Evolutionary conservation across 23 tunicate species (phyloP), one percentile per base, ranked within the genome.

Genomic region (Styela clava): DNA sequence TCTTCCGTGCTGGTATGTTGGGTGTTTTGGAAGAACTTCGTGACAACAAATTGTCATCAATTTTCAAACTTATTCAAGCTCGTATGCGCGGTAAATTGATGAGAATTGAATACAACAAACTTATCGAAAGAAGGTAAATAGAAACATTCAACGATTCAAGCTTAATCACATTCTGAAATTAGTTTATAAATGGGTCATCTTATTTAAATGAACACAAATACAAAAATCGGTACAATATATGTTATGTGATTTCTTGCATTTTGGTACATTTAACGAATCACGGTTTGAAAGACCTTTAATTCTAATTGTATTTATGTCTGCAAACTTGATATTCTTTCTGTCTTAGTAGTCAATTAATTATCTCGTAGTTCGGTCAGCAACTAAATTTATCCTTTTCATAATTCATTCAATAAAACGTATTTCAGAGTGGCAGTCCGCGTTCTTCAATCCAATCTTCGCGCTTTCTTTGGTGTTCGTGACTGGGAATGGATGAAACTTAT

Each of bases 1-100:
- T 96, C 88, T 96, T 96, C 90, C 85, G 91, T 20, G 99, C 99
- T 64, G 99, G 99, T 72, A 82, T 96, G 87, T 69, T 96, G 34
- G 99, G 95, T 74, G 84, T 44, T 36, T 85, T 96, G 1, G 99
- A 96, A 85, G 99, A 96, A 64, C 74, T 87, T 71, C 94, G 99
- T 29, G 99, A 96, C 83, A 81, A 87, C 86, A 87, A 85, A 74
- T 56, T 96, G 34, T 79, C 99, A 21, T 69, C 87, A 2, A 87
- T 91, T 77, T 85, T 96, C 74, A 87, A 82, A 35, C 70, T 82
- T 1, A 82, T 96, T 37, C 99, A 96, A 83, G 86, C 97, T 44
- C 87, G 89, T 33, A 79, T 85, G 85, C 84, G 99, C 24, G 97
- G 91, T 61, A 84, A 84, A 79, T 33, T 96, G 22, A 93, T 88